These are phyloP conservation scores for Ptychoptera contaminata DNA, from an alignment of 2,888 invertebrate species.

Conservation along the genomic window DNA sequence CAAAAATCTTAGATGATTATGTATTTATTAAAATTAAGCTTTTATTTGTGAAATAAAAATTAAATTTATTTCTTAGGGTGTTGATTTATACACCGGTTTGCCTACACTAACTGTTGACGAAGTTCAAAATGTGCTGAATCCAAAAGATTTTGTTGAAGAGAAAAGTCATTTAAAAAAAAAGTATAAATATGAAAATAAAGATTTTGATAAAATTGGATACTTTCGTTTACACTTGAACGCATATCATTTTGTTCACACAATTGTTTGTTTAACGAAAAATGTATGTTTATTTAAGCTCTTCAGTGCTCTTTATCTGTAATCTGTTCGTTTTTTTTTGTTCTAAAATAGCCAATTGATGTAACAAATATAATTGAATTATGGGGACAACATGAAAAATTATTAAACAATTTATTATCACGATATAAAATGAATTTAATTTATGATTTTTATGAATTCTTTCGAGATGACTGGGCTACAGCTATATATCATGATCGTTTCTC, in stretches of 20 bases:
- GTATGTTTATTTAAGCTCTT: slow-evolving; percentile 20
- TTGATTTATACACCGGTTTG: slow-evolving; percentile 7
- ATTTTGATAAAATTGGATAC: slow-evolving; percentile 33
- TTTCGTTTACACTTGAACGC: slow-evolving; percentile 43
- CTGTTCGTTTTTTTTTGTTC: too few species aligned
- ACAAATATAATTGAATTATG: slow-evolving; percentile 45
- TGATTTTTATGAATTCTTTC: slow-evolving; percentile 51
- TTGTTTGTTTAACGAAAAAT: slow-evolving; percentile 43
- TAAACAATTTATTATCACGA: slow-evolving; percentile 47
- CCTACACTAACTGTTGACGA: neutral
- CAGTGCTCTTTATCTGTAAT: neutral
- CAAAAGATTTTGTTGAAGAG: slow-evolving; percentile 26
- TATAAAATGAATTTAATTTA: slow-evolving; percentile 43
- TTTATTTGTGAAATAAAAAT: neutral
- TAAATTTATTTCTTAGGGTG: slow-evolving; percentile 1
- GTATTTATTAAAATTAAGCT: slow-evolving; percentile 14
- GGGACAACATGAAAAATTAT: slow-evolving; percentile 54
- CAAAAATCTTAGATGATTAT: slow-evolving; percentile 22
- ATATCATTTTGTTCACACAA: slow-evolving; percentile 37
- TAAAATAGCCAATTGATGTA: slow-evolving; percentile 35
- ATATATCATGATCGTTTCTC: slow-evolving; percentile 45
- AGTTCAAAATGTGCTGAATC: neutral
- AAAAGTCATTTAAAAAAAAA: slow-evolving; percentile 22
- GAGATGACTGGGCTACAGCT: slow-evolving; percentile 46
- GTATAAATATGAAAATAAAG: slow-evolving; percentile 13